A percentile compares a stretch with the other conserved stretches of the same genome.
Conservation (phyloP, 2,888 invertebrate species). For the Junonia oenone region DNA sequence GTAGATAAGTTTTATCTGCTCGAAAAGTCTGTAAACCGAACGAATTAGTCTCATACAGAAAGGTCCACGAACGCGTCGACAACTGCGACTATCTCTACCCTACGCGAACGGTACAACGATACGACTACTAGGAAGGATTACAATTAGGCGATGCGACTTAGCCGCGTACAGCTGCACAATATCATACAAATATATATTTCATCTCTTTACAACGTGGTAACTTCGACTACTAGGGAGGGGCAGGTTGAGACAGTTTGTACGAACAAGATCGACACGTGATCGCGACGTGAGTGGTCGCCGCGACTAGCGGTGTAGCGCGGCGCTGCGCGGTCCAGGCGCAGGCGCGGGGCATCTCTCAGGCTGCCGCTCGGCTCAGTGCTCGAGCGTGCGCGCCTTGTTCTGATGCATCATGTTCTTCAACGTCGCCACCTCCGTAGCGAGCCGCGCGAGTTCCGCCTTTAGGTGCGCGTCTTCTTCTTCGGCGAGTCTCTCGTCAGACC, state of each 20-base stretch:
- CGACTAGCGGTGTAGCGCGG: conserved; percentile 20
- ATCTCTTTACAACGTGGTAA: conserved; percentile 75
- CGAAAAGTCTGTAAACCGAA: conserved; percentile 75
- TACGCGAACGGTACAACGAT: conserved; percentile 52
- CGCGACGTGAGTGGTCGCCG: conserved; percentile 30
- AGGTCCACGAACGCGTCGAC: conserved; percentile 39
- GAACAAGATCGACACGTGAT: conserved; percentile 46
- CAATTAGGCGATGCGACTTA: conserved; percentile 64
- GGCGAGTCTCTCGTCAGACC: conserved; percentile 56
- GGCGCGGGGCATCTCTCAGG: conserved; percentile 32
- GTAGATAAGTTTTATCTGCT: conserved; percentile 76
- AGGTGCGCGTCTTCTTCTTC: conserved; percentile 86
- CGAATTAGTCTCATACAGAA: conserved; percentile 59
- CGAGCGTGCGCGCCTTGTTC: conserved; percentile 72
- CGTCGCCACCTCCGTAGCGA: conserved; percentile 94
- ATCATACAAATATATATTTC: conserved; percentile 61
- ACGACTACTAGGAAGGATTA: conserved; percentile 72
- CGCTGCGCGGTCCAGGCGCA: conserved; percentile 45
- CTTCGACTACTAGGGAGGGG: conserved; percentile 62
- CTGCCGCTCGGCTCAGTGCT: conserved; percentile 58
- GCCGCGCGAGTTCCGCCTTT: conserved; percentile 90
- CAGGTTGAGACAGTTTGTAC: conserved; percentile 63
- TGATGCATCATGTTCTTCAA: conserved; percentile 90
- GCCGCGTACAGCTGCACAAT: conserved; percentile 73
- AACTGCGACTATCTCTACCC: conserved; percentile 42